Evolutionary conservation across 2,888 invertebrate species (phyloP), one percentile per base, ranked within the genome.

Genomic region (Macaria notata): DNA sequence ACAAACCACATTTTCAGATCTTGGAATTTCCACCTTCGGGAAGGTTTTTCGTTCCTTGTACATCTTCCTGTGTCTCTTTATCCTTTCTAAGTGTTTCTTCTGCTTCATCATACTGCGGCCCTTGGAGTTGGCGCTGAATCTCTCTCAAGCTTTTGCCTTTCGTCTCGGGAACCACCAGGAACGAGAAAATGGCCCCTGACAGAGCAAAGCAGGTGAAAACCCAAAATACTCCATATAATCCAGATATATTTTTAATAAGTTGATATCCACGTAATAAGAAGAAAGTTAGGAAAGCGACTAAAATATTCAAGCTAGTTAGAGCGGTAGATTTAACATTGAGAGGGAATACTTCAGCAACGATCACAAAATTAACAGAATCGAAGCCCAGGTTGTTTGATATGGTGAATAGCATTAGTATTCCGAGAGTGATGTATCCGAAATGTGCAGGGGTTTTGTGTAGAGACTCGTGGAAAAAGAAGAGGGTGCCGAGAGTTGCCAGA

Each of bases 331-430:
- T 93, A 0, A 93, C 88, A 62, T 92, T 93, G 1, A 93, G 79
- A 0, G 93, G 92, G 60, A 93, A 93, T 31, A 93, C 78, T 73
- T 93, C 93, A 0, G 92, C 92, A 31, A 92, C 82, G 61, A 93
- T 84, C 55, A 90, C 81, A 43, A 85, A 86, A 0, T 87, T 78
- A 38, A 93, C 65, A 0, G 92, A 91, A 56, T 88, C 88, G 45
- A 89, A 83, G 0, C 93, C 93, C 41, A 87, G 49, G 5, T 78
- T 80, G 0, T 83, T 78, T 2, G 83, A 67, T 0, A 83, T 69
- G 29, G 71, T 79, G 0, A 79, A 73, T 1, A 68, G 31, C 33
- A 84, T 68, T 4, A 93, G 78, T 0, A 91, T 89, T 4, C 84
- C 75, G n/a, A 92, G 85, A 0, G 80, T 76, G 0, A 92, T 36